Evolutionary conservation across 2,113 vertebrate genomes (phyloP).

Genomic region (Dasypus novemcinctus): DNA sequence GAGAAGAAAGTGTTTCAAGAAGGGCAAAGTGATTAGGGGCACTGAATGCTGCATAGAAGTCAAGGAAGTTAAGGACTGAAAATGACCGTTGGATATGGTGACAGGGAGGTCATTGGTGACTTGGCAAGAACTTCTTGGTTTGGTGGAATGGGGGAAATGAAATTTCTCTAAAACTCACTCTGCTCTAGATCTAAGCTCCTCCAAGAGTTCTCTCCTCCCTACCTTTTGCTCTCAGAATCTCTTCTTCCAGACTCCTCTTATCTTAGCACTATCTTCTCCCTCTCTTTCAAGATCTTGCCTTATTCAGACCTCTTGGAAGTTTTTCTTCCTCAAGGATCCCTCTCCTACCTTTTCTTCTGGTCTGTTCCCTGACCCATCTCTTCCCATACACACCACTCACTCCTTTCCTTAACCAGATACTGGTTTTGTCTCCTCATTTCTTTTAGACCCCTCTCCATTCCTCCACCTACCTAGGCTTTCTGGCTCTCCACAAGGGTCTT

Average conservation of each 20-base stretch:
- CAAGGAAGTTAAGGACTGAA: not conserved
- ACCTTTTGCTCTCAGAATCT: not conserved
- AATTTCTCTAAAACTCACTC: not conserved
- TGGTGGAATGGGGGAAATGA: not conserved
- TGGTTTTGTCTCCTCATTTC: not conserved
- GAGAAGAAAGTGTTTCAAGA: not conserved
- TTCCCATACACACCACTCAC: not conserved
- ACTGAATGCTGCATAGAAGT: not conserved
- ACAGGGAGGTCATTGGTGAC: not conserved
- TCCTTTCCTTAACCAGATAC: slow-evolving; percentile 3
- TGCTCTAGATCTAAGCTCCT: not conserved
- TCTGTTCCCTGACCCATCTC: not conserved
- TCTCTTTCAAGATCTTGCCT: not conserved
- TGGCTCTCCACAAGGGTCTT: not conserved
- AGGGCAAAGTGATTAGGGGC: not conserved
- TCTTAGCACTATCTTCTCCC: not conserved
- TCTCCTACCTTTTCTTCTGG: not conserved
- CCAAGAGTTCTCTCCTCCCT: not conserved
- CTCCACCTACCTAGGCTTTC: not conserved
- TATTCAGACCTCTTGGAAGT: not conserved
- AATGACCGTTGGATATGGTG: not conserved
- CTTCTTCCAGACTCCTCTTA: not conserved
- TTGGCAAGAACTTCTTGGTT: slow-evolving; percentile 2
- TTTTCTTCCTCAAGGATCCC: not conserved
- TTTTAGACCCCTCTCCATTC: not conserved